Evolutionary conservation across 2,888 invertebrate species (phyloP).

Genomic region (Scaeva pyrastri): DNA sequence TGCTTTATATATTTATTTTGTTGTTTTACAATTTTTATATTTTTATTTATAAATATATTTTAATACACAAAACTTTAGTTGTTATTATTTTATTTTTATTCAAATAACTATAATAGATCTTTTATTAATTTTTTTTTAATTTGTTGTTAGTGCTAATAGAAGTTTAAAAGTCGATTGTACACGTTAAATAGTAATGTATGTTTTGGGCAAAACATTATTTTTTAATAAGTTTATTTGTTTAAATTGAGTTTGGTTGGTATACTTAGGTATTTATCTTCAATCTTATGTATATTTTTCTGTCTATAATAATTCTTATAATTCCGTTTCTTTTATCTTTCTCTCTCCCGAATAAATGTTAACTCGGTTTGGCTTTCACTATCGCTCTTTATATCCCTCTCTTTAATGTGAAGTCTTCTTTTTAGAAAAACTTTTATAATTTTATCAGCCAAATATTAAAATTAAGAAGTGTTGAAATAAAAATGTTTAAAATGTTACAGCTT

Average conservation of each 20-base stretch:
- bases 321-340: neutral
- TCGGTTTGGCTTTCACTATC: neutral
- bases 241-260: conserved; percentile 5
- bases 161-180: conserved; percentile 22
- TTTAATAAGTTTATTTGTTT: neutral
- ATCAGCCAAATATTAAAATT: neutral
- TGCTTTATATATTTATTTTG: conserved; percentile 35
- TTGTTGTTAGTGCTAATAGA: neutral
- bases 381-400: too few species aligned
- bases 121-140: neutral
- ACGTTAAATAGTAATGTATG: neutral
- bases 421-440: neutral
- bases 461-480: neutral
- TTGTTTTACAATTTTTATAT: neutral
- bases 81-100: neutral
- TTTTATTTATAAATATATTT: neutral
- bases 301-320: neutral
- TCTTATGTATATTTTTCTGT: neutral
- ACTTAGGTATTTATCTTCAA: neutral
- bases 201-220: neutral
- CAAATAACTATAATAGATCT: neutral
- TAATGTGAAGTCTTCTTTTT: neutral
- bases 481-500: neutral
- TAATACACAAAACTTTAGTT: neutral
- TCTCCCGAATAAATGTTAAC: neutral